Percentiles rank a stretch among this genome's conserved stretches.
These are phyloP conservation scores for Circaetus cinerascens DNA, from an alignment of 2,113 vertebrate genomes.

Conservation along the genomic window DNA sequence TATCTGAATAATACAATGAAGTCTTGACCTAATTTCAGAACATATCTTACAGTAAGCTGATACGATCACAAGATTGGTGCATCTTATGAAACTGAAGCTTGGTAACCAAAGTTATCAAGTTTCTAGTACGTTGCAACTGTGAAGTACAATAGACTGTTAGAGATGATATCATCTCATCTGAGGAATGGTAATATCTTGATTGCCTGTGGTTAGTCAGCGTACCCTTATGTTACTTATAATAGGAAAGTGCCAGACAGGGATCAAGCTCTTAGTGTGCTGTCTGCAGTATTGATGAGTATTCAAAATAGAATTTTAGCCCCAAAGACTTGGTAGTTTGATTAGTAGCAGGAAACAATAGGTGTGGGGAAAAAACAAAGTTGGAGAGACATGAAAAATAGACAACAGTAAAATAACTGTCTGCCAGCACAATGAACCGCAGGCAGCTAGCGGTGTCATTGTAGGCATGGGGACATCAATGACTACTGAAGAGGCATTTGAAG, in stretches of 20 bases:
- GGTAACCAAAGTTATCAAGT: background rate
- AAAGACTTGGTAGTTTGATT: background rate
- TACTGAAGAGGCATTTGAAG: background rate
- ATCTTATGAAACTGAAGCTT: background rate
- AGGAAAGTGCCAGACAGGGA: background rate
- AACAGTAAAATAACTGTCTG: background rate
- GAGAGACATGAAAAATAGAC: rapidly evolving
- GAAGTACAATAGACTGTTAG: background rate
- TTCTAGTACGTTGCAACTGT: background rate
- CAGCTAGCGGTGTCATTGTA: background rate
- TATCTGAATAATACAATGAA: background rate
- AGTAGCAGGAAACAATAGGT: background rate
- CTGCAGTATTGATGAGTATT: background rate
- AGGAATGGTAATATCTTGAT: background rate
- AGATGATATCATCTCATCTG: background rate
- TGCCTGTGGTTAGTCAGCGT: background rate
- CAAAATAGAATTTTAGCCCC: background rate
- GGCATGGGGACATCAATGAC: background rate
- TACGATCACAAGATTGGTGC: rapidly evolving
- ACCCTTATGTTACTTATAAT: rapidly evolving
- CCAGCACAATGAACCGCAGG: rapidly evolving
- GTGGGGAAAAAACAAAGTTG: background rate
- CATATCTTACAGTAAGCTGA: rapidly evolving
- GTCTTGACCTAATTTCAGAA: background rate
- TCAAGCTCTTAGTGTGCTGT: background rate